A percentile compares a stretch with the other conserved stretches of the same genome.
Conservation (phyloP, 2,797 vertebrate species). For the Alauda arvensis region DNA sequence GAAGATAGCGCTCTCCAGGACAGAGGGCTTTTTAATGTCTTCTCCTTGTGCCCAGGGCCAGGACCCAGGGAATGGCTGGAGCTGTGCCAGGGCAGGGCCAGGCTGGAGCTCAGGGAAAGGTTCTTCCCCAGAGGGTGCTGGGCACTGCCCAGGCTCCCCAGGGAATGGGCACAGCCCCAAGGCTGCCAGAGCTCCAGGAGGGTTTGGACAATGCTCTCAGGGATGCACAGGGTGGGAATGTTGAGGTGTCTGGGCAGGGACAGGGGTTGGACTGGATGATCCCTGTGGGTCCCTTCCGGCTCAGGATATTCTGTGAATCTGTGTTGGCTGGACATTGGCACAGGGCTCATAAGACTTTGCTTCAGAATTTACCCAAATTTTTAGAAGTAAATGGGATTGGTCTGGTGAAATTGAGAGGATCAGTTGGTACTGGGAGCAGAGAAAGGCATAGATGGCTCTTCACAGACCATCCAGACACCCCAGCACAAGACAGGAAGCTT, state of each 20-base stretch:
- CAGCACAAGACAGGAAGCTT: not conserved
- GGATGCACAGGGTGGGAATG: not conserved
- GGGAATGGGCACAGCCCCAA: not conserved
- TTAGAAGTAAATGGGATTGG: not conserved
- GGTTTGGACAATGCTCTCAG: fast-evolving
- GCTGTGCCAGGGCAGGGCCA: not conserved
- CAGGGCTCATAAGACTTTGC: not conserved
- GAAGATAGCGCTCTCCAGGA: not conserved
- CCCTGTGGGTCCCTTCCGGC: not conserved
- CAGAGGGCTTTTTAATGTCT: not conserved
- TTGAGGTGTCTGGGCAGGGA: not conserved
- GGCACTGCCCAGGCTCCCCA: not conserved
- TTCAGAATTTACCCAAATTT: not conserved
- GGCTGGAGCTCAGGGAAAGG: not conserved
- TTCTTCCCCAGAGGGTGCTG: not conserved
- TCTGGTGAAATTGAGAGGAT: not conserved
- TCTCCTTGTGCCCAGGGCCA: not conserved
- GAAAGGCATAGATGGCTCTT: not conserved
- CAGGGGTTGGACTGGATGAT: fast-evolving
- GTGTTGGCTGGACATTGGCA: fast-evolving
- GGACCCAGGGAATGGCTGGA: fast-evolving
- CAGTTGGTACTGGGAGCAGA: not conserved
- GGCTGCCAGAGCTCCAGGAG: not conserved
- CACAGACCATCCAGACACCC: not conserved
- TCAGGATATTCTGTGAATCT: not conserved